phyloP scores from a whole-genome alignment of 2,113 vertebrate genomes.

The Pardalotus punctatus region DNA sequence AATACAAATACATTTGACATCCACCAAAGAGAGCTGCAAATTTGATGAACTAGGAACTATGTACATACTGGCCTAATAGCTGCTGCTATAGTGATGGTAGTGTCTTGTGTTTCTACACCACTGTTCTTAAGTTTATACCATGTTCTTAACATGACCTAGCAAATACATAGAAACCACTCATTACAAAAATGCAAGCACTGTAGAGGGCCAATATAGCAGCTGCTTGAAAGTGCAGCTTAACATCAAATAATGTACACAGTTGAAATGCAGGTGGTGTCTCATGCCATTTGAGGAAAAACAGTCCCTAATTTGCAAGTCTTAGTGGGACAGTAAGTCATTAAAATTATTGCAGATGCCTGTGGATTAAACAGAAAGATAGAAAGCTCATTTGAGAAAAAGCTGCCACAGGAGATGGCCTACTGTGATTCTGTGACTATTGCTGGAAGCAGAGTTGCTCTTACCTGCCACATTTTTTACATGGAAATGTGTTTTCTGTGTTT shows the following conservation, averaged over 20 bases:
- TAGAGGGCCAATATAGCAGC: not conserved
- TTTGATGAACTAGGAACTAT: not conserved
- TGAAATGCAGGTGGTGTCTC: not conserved
- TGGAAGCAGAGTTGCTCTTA: conserved; percentile 50
- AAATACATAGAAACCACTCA: not conserved
- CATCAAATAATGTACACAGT: not conserved
- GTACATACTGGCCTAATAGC: not conserved
- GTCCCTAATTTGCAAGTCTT: not conserved
- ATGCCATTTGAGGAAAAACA: not conserved
- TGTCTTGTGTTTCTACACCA: not conserved
- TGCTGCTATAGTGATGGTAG: not conserved
- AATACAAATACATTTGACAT: not conserved
- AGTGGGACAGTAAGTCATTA: not conserved
- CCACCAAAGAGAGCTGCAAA: not conserved
- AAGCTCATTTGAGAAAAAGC: not conserved
- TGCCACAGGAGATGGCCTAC: not conserved
- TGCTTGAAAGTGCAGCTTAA: not conserved
- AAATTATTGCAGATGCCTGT: not conserved
- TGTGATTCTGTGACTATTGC: not conserved
- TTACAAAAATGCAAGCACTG: not conserved
- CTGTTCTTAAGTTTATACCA: not conserved
- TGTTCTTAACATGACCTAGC: not conserved
- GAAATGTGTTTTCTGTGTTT: conserved; percentile 90
- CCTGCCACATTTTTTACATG: conserved; percentile 99
- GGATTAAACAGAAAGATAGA: not conserved